These are phyloP conservation scores for Drosophila parabipectinata DNA, from an alignment of 1,140 invertebrate genomes.

Conservation along the genomic window DNA sequence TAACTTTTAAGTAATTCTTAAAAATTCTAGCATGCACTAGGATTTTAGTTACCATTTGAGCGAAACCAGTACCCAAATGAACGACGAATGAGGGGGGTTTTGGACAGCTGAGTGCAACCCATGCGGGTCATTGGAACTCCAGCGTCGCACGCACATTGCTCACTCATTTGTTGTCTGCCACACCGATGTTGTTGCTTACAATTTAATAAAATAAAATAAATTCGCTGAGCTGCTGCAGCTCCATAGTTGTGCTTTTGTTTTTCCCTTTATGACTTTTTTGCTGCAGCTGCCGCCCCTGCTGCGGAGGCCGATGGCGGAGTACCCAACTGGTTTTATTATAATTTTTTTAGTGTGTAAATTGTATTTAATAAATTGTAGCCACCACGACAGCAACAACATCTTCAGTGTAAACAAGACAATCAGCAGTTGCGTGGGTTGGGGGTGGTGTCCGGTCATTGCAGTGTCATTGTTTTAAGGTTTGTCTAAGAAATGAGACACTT, in stretches of 20 bases:
- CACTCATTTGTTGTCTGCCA: conserved; percentile 39
- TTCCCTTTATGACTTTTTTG: conserved; percentile 1
- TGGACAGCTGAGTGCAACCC: conserved; percentile 15
- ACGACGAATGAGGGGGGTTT: not conserved
- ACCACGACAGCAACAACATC: conserved; percentile 48
- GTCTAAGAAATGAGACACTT: conserved; percentile 71
- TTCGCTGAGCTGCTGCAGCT: conserved; percentile 45
- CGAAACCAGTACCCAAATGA: conserved; percentile 39
- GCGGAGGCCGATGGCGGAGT: conserved; percentile 17
- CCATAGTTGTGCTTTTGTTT: conserved; percentile 43
- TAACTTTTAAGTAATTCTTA: too few species aligned
- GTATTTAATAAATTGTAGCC: conserved; percentile 74
- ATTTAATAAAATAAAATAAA: conserved; percentile 77
- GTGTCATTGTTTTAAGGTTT: conserved; percentile 73
- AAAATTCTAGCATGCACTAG: not conserved
- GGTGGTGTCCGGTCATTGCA: conserved; percentile 28
- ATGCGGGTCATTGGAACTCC: conserved; percentile 79
- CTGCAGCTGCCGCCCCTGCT: conserved; percentile 29
- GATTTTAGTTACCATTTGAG: conserved; percentile 4
- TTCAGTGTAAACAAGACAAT: conserved; percentile 78
- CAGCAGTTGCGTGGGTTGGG: conserved; percentile 52
- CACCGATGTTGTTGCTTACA: conserved; percentile 40
- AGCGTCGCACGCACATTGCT: conserved; percentile 75
- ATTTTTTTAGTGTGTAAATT: conserved; percentile 55
- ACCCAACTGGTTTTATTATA: conserved; percentile 53